phyloP scores from a whole-genome alignment of 2,797 vertebrate genomes.

The Spinibarbus caldwelli region DNA sequence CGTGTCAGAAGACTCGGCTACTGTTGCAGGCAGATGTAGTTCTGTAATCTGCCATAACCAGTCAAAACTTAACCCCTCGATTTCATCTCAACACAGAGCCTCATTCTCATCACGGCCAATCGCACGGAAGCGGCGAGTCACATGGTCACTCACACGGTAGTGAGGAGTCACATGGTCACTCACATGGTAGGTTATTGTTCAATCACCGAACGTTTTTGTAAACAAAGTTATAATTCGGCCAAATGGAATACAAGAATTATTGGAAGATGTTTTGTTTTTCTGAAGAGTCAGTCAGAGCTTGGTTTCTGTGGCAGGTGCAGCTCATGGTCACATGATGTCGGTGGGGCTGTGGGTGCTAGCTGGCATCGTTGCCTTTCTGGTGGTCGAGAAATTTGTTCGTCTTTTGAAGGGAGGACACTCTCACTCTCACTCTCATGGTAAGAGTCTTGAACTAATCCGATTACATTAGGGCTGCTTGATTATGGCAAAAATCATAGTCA shows the following conservation, averaged over 20 bases:
- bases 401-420: slow-evolving; percentile 86
- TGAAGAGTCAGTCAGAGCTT: neutral
- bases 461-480: neutral
- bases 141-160: slow-evolving; percentile 46
- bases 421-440: slow-evolving; percentile 75
- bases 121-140: slow-evolving; percentile 60
- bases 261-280: neutral
- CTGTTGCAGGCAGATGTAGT: neutral
- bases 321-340: slow-evolving; percentile 86
- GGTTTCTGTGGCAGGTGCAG: slow-evolving; percentile 69
- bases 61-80: neutral
- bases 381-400: slow-evolving; percentile 92
- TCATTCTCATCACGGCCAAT: slow-evolving; percentile 80
- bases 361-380: slow-evolving; percentile 90
- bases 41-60: neutral
- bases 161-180: slow-evolving; percentile 79
- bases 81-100: slow-evolving; percentile 75
- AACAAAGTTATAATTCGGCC: neutral
- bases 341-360: slow-evolving; percentile 92
- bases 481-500: too few species aligned
- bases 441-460: neutral
- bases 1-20: neutral
- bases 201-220: too few species aligned
- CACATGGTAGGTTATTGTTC: slow-evolving; percentile 75
- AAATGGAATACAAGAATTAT: neutral